These are phyloP conservation scores for Pachypeltis micranthus DNA, from an alignment of 1,140 invertebrate genomes.

Conservation along the genomic window DNA sequence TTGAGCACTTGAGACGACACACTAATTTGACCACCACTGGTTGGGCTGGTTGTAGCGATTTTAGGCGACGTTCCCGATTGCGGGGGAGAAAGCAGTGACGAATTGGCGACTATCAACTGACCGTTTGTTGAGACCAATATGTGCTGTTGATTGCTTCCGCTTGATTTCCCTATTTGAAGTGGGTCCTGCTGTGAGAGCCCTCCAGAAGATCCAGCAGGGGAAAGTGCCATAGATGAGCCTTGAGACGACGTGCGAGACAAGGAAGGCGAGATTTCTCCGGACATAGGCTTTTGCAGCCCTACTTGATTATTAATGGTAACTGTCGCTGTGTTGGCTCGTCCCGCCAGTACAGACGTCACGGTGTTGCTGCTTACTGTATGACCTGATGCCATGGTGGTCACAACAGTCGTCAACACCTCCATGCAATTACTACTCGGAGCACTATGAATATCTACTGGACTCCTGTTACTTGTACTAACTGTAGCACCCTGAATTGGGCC, in stretches of 20 bases:
- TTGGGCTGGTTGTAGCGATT: conserved; percentile 42
- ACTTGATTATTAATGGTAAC: conserved; percentile 47
- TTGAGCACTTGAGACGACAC: conserved; percentile 50
- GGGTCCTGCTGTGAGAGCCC: background rate
- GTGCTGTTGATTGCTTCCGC: conserved; percentile 45
- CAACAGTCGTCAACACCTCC: conserved; percentile 19
- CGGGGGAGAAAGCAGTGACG: conserved; percentile 23
- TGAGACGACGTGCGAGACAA: background rate
- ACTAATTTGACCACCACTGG: conserved; percentile 48
- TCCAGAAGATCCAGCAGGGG: background rate
- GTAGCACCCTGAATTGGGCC: conserved; percentile 61
- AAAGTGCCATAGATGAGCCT: background rate
- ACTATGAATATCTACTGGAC: conserved; percentile 23
- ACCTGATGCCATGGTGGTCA: conserved; percentile 64
- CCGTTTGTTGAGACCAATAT: conserved; percentile 61
- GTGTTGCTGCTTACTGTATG: conserved; percentile 60
- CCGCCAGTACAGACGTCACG: conserved; percentile 61
- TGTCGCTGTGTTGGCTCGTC: conserved; percentile 57
- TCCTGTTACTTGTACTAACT: conserved; percentile 58
- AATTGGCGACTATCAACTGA: conserved; percentile 53
- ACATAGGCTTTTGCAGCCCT: conserved; percentile 47
- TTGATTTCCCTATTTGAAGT: conserved; percentile 17
- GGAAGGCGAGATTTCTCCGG: conserved; percentile 20
- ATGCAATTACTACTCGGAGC: conserved; percentile 12
- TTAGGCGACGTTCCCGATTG: conserved; percentile 38